A percentile compares a stretch with the other conserved stretches of the same genome.
These are phyloP conservation scores for Phoxinus phoxinus DNA, from an alignment of 2,113 vertebrate species.

Conservation along the genomic window DNA sequence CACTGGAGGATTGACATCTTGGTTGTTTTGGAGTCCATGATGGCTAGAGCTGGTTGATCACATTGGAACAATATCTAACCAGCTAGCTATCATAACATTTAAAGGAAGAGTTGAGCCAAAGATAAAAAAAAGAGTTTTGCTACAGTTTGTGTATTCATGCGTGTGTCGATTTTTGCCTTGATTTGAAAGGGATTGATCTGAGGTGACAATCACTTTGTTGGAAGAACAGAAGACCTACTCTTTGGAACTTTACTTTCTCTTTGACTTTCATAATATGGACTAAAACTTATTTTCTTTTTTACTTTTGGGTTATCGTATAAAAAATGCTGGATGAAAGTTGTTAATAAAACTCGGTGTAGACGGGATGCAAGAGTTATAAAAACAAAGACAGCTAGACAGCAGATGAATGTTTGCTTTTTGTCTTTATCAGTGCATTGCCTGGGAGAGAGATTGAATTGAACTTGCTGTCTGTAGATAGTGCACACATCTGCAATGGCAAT, in stretches of 20 bases:
- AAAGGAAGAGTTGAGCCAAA: no score
- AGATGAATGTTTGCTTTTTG: conserved; percentile 30
- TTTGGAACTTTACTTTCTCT: background rate
- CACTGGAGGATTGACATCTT: background rate
- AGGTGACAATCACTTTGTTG: no score
- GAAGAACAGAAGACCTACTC: no score
- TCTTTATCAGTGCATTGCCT: conserved; percentile 12
- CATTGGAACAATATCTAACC: no score
- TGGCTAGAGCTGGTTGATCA: no score
- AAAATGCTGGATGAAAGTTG: no score
- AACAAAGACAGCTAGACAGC: background rate
- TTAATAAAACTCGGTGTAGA: background rate
- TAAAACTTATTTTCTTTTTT: background rate
- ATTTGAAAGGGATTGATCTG: no score
- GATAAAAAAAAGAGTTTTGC: no score
- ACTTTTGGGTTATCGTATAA: no score
- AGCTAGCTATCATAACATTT: no score
- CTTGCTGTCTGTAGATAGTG: conserved; percentile 10
- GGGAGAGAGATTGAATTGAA: conserved; percentile 16
- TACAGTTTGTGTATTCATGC: no score
- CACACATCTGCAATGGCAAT: conserved; percentile 31
- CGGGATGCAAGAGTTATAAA: background rate
- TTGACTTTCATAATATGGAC: background rate
- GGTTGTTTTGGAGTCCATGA: background rate
- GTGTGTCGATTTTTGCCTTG: no score